phyloP scores from a whole-genome alignment of 2,113 vertebrate species.

The Mugil cephalus region DNA sequence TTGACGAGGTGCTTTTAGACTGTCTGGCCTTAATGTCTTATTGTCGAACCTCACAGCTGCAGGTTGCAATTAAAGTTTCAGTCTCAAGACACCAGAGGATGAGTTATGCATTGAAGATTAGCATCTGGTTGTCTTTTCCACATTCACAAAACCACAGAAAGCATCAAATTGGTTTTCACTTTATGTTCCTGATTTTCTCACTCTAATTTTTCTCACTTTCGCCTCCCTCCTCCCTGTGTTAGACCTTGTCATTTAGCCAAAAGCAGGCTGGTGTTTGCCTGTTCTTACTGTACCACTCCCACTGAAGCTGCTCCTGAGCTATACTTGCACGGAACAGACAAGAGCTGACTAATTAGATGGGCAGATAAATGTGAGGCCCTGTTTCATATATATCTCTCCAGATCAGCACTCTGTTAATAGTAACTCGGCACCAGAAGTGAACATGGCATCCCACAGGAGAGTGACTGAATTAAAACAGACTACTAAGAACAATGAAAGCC shows the following conservation, averaged over 20 bases:
- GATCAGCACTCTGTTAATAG: slow-evolving; percentile 11
- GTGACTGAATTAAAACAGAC: slow-evolving; percentile 10
- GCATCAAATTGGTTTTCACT: neutral
- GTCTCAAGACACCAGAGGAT: neutral
- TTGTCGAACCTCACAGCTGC: slow-evolving; percentile 44
- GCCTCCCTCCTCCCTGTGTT: neutral
- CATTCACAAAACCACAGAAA: slow-evolving; percentile 6
- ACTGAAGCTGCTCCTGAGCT: slow-evolving; percentile 14
- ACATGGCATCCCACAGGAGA: slow-evolving; percentile 7
- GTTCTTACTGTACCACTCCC: slow-evolving; percentile 5
- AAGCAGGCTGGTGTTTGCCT: slow-evolving; percentile 17
- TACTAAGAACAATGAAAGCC: slow-evolving; percentile 12
- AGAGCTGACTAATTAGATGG: slow-evolving; percentile 42
- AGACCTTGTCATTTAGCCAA: slow-evolving; percentile 19
- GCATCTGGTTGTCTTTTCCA: slow-evolving; percentile 11
- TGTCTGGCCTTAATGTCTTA: slow-evolving; percentile 20
- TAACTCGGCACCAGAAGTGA: slow-evolving; percentile 3
- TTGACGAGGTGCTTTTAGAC: slow-evolving; percentile 43
- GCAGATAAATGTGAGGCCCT: slow-evolving; percentile 34
- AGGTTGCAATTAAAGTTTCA: slow-evolving; percentile 38
- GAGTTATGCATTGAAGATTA: slow-evolving; percentile 7
- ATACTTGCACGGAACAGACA: slow-evolving; percentile 27
- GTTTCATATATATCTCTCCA: neutral
- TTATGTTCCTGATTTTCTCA: neutral
- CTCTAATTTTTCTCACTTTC: neutral